Base-by-base conservation (phyloP, 2,113 vertebrate species). In the Galbula dea region DNA sequence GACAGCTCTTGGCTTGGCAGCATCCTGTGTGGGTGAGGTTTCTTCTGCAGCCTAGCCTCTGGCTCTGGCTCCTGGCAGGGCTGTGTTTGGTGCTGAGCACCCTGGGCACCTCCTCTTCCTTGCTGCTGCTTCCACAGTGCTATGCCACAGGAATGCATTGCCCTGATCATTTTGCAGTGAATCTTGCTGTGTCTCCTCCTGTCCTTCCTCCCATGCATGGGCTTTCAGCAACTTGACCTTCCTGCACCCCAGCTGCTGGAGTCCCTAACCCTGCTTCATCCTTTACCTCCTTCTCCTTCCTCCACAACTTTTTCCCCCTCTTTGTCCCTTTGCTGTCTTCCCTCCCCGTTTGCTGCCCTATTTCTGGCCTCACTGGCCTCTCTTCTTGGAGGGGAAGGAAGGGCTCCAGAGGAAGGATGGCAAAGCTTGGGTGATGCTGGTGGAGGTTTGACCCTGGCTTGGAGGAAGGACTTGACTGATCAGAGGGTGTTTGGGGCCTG, bases 101-200 rank as follows among this genome's bases (percentile, higher is more conserved):
- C 69, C 22, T 3, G 1, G 58, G 52, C 63, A 58, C 83, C 77
- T 90, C 86, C 66, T 90, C 43, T 37, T 75, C 84, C 65, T 72
- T 4, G 0, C 57, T 32, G 65, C 69, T 75, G 57, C 69, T 84
- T 41, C 30, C 57, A 22, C 34, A 22, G 0, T 16, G 46, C 54
- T 3, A 0, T 15, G 34, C n/a, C 8, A 0, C 2, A 55, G 67
- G 55, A 46, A 62, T 5, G 30, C 0, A 0, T 67, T 12, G 0
- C 61, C 22, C 48, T 1, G 0, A 1, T 34, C 7, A n/a, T 43
- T 48, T 3, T 66, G 72, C 24, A 32, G 19, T 11, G 27, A 79
- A 59, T 55, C 62, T 63, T 34, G 34, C 43, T 59, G 43, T 7
- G 3, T 29, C 46, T 39, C 0, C 29, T 36, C 0, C 0, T 15